phyloP scores from a whole-genome alignment of 2,797 vertebrate species.

The Brotula barbata region DNA sequence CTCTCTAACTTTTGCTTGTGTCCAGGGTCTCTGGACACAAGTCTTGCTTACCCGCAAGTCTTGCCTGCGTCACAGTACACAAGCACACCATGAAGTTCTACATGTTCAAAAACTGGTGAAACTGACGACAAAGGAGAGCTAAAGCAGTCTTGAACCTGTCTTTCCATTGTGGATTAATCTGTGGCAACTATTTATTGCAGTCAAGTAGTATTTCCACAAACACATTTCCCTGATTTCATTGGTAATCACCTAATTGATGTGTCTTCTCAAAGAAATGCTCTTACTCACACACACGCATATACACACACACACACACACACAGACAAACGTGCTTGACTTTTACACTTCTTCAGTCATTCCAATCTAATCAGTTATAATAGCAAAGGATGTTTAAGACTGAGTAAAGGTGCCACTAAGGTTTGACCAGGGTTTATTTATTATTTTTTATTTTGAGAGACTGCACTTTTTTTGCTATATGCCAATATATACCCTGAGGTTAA shows the following conservation, averaged over 20 bases:
- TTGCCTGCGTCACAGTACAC: not conserved
- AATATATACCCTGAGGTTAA: not conserved
- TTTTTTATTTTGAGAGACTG: not conserved
- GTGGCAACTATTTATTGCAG: not conserved
- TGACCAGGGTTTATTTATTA: not conserved
- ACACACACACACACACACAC: not conserved
- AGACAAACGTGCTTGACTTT: not conserved
- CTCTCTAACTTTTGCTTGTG: not conserved
- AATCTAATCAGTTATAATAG: not conserved
- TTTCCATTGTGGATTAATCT: not conserved
- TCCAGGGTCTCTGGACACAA: not conserved
- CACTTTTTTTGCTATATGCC: not conserved
- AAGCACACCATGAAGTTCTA: not conserved
- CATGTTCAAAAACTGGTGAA: not conserved
- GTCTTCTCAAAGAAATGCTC: not conserved
- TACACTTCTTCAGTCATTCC: not conserved
- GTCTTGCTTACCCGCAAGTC: not conserved
- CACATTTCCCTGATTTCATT: not conserved
- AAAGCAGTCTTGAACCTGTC: not conserved
- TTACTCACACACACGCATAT: not conserved
- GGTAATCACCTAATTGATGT: not conserved
- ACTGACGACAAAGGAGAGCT: not conserved
- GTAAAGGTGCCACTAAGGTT: not conserved
- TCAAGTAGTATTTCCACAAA: not conserved
- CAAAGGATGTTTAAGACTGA: conserved; percentile 1